Evolutionary conservation across 2,113 vertebrate species (phyloP), one percentile per base, ranked within the genome.

Genomic region (Podarcis raffonei): DNA sequence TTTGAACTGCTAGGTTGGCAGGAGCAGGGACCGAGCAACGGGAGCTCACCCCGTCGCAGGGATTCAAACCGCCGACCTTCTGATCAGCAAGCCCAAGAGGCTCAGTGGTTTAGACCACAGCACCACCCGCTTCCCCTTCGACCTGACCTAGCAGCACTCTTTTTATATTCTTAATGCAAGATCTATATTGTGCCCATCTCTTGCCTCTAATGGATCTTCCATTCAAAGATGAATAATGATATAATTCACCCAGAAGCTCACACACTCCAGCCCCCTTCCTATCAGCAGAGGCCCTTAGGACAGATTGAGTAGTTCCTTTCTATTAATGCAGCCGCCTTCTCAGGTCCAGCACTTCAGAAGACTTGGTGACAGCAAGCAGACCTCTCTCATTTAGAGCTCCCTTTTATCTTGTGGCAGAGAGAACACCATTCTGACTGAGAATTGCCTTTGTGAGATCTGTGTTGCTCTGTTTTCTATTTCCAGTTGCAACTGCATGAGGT

Each of bases 171-270:
- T 89, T 89, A 91, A 95, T 90, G 93, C 75, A 94, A 94, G 91
- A 94, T 90, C 91, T 91, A 12, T 91, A 85, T 92, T 81, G 74
- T 89, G 92, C 90, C 83, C 89, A 78, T 86, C 48, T 82, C 76
- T 39, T 86, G 90, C 84, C 89, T 94, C 71, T 95, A 94, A 94
- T 94, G 95, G 93, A 93, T 94, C 94, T 93, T 93, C 90, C 92
- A 91, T 87, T 94, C 92, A 93, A 93, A 91, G 89, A 48, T 62
- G 88, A 94, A 77, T 83, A 89, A 93, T 89, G 89, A 84, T 74
- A 79, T 89, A 89, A 94, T 94, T 94, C 92, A 92, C 89, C 92
- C 91, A 93, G 90, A 32, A 65, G n/a, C 75, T 5, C 18, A 39
- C 37, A 48, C 42, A 23, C 75, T 11, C 22, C 35, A 6, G 15